phyloP scores from a whole-genome alignment of 1,140 invertebrate species.

The Drosophila takahashii region DNA sequence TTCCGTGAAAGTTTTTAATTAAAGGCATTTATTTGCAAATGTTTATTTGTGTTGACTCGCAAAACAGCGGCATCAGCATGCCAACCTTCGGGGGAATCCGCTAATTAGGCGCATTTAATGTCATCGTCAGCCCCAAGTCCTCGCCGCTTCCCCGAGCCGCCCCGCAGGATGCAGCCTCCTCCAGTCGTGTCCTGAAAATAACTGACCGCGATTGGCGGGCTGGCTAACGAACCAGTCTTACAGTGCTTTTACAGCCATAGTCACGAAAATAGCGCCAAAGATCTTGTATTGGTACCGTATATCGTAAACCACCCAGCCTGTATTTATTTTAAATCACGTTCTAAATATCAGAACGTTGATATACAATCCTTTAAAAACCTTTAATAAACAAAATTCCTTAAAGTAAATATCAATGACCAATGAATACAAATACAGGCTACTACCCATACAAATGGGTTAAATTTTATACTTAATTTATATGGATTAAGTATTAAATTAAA shows the following conservation, averaged over 20 bases:
- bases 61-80: conserved; percentile 18
- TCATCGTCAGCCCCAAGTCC: conserved; percentile 33
- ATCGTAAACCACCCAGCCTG: too few species aligned
- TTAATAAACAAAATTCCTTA: too few species aligned
- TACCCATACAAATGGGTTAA: too few species aligned
- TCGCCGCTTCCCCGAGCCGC: not conserved
- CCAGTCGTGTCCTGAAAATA: conserved; percentile 45
- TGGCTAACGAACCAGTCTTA: conserved; percentile 1
- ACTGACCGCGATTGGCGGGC: conserved; percentile 41
- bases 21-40: conserved; percentile 40
- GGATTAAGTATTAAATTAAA: too few species aligned
- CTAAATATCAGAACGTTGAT: too few species aligned
- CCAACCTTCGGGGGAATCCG: conserved; percentile 11
- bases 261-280: not conserved
- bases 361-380: too few species aligned
- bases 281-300: too few species aligned
- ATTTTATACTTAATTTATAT: too few species aligned
- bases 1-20: conserved; percentile 44
- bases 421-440: too few species aligned
- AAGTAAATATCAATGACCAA: too few species aligned
- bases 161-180: not conserved
- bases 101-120: conserved; percentile 68
- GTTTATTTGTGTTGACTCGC: conserved; percentile 29
- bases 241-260: too few species aligned
- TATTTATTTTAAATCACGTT: too few species aligned